Evolutionary conservation across 2,888 invertebrate species (phyloP).

Genomic region (Melieria omissa): DNA sequence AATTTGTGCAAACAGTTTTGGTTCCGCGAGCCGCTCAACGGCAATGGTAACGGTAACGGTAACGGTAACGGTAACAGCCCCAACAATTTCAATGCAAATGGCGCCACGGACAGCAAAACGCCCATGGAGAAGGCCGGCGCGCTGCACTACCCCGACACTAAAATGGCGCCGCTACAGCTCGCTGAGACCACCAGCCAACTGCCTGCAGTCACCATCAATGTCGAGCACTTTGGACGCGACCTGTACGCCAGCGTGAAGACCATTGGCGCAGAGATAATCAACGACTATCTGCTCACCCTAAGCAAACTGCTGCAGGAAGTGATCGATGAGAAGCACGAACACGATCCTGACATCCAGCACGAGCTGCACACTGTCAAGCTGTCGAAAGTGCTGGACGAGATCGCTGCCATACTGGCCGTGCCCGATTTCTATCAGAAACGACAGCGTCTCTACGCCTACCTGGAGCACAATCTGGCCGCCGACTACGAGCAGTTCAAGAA

Average conservation of each 20-base stretch:
- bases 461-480: slow-evolving; percentile 48
- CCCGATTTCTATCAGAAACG: slow-evolving; percentile 57
- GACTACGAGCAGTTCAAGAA: slow-evolving; percentile 49
- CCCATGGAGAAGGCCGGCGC: slow-evolving; percentile 30
- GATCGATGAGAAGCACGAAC: slow-evolving; percentile 47
- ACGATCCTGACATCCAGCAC: slow-evolving; percentile 1
- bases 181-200: slow-evolving; percentile 37
- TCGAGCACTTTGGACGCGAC: slow-evolving; percentile 50
- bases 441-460: slow-evolving; percentile 54
- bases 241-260: slow-evolving; percentile 53
- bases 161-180: slow-evolving; percentile 15
- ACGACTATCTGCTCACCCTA: slow-evolving; percentile 55
- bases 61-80: slow-evolving; percentile 19
- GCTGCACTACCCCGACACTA: slow-evolving; percentile 29
- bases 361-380: slow-evolving; percentile 39
- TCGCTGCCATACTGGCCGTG: slow-evolving; percentile 50
- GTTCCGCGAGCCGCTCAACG: slow-evolving; percentile 5
- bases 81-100: background rate
- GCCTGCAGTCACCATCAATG: slow-evolving; percentile 35
- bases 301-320: slow-evolving; percentile 54
- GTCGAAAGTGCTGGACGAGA: slow-evolving; percentile 49
- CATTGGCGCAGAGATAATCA: slow-evolving; percentile 54
- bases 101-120: slow-evolving; percentile 16
- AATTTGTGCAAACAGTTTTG: slow-evolving; percentile 55
- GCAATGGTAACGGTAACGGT: slow-evolving; percentile 17